Evolutionary conservation across 2,113 vertebrate genomes (phyloP).

Genomic region (Redunca redunca): DNA sequence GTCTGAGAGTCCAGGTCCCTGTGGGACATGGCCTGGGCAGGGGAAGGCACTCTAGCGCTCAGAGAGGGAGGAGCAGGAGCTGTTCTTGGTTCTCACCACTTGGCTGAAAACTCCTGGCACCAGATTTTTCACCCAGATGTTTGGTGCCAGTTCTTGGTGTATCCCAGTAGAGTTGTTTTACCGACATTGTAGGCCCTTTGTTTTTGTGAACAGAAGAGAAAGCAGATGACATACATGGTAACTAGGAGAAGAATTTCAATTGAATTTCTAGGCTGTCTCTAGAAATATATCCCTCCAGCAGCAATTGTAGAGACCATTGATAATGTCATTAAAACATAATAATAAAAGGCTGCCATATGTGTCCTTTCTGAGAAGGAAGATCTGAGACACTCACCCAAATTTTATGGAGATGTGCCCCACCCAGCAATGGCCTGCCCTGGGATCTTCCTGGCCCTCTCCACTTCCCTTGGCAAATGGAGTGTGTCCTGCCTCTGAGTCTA

Average conservation of each 20-base stretch:
- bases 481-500: background rate
- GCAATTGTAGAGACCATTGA: background rate
- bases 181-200: slow-evolving; percentile 87
- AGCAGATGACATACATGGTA: background rate
- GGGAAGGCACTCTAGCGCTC: background rate
- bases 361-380: background rate
- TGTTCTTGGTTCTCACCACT: background rate
- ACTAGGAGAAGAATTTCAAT: background rate
- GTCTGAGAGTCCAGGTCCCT: background rate
- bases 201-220: slow-evolving; percentile 62
- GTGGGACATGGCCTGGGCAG: background rate
- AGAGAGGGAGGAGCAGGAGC: background rate
- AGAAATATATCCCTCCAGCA: background rate
- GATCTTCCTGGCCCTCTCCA: background rate
- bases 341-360: background rate
- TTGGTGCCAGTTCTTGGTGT: slow-evolving; percentile 81
- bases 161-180: slow-evolving; percentile 86
- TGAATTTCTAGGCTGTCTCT: background rate
- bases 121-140: slow-evolving; percentile 39
- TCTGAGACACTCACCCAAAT: background rate
- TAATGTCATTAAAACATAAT: background rate
- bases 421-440: background rate
- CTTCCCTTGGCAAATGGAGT: background rate
- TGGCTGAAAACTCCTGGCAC: background rate
- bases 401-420: background rate